phyloP scores from a whole-genome alignment of 2,888 invertebrate species.

The Lochmaea crataegi region DNA sequence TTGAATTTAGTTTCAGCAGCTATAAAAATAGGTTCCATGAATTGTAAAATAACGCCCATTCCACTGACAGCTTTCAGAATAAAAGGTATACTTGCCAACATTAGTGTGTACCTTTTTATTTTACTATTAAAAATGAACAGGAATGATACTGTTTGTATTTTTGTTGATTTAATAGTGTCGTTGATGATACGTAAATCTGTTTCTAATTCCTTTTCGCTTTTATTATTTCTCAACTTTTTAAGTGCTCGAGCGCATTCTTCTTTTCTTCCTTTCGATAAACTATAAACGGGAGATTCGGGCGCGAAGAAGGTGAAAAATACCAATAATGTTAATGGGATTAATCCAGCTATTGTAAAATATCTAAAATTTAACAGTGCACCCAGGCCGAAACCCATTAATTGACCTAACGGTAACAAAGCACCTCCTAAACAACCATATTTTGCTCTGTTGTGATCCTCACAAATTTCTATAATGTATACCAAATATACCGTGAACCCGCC shows the following conservation, averaged over 20 bases:
- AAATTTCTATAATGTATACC: neutral
- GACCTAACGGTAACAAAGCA: no score
- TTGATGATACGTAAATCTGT: neutral
- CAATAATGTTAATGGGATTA: neutral
- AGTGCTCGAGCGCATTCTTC: neutral
- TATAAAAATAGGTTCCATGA: neutral
- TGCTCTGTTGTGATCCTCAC: no score
- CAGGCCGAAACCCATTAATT: no score
- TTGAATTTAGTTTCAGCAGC: neutral
- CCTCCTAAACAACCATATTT: no score
- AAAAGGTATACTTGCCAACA: neutral
- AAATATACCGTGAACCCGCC: neutral
- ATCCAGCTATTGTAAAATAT: neutral
- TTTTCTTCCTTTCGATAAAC: neutral
- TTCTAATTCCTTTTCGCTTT: neutral
- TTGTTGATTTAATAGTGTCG: constrained; percentile 50
- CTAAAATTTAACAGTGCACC: neutral
- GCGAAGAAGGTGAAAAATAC: neutral
- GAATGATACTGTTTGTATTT: neutral
- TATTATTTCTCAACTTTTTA: neutral
- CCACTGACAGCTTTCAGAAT: neutral
- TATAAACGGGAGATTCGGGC: neutral
- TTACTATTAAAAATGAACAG: neutral
- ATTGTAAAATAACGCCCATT: neutral
- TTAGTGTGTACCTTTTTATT: neutral